phyloP scores from a whole-genome alignment of 1,140 invertebrate species.

The Cydia amplana region DNA sequence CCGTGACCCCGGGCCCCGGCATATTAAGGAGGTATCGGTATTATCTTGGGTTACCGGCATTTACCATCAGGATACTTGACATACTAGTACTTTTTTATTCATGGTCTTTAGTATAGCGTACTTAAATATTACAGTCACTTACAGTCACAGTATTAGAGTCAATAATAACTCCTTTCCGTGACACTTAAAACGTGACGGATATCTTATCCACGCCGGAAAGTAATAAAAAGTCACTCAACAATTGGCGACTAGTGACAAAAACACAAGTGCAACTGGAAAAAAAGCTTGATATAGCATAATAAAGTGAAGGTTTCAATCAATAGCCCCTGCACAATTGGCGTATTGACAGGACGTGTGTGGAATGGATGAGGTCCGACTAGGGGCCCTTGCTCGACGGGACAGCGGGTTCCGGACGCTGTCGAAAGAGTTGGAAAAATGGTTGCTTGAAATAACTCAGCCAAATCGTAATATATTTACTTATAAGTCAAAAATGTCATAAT shows the following conservation, averaged over 20 bases:
- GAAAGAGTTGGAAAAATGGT: neutral
- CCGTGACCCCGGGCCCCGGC: constrained; percentile 40
- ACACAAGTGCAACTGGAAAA: constrained; percentile 20
- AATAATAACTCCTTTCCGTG: neutral
- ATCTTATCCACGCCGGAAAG: neutral
- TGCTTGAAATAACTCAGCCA: constrained; percentile 42
- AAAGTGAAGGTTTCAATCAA: constrained; percentile 58
- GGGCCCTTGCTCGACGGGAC: neutral
- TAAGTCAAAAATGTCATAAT: too few relatives aligned
- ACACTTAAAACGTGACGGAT: neutral
- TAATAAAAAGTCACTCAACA: neutral
- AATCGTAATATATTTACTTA: too few relatives aligned
- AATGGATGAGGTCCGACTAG: constrained; percentile 51
- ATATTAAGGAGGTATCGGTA: constrained; percentile 39
- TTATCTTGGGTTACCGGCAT: neutral
- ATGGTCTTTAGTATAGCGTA: neutral
- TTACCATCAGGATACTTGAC: neutral
- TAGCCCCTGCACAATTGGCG: constrained; percentile 59
- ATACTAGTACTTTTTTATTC: neutral
- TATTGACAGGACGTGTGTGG: constrained; percentile 74
- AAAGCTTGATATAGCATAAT: constrained; percentile 21
- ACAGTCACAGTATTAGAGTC: too few relatives aligned
- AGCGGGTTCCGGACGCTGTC: neutral
- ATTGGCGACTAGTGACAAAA: neutral
- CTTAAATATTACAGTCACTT: too few relatives aligned